Conservation (phyloP, 2,797 vertebrate genomes). For the Pipistrellus pygmaeus region DNA sequence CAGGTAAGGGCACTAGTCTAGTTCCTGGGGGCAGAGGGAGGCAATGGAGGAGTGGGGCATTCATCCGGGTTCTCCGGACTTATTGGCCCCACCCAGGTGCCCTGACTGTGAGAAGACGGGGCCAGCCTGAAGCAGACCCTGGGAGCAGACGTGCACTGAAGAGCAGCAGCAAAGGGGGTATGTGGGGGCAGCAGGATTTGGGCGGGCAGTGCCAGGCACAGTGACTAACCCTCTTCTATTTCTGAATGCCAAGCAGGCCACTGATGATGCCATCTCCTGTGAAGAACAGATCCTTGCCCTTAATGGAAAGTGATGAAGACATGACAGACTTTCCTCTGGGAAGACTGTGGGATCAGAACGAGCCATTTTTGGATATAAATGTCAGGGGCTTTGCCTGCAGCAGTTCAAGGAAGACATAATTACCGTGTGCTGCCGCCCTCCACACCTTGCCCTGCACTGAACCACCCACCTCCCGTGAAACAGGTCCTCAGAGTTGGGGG, state of each 20-base stretch:
- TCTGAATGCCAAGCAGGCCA: not conserved
- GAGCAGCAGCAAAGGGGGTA: not conserved
- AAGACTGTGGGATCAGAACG: constrained; percentile 53
- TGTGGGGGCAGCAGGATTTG: no score
- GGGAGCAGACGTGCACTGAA: not conserved
- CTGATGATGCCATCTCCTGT: not conserved
- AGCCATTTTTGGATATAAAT: constrained; percentile 70
- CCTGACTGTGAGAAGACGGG: not conserved
- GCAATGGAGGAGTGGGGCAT: accelerated
- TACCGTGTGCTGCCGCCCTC: constrained; percentile 41
- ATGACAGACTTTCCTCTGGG: constrained; percentile 11
- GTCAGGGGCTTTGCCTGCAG: constrained; percentile 60
- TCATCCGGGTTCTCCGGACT: not conserved
- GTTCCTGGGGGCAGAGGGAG: not conserved
- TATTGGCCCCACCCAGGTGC: not conserved
- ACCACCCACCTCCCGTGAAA: constrained; percentile 61
- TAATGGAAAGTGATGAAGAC: not conserved
- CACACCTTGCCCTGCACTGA: not conserved
- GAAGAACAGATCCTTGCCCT: not conserved
- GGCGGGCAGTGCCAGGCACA: accelerated
- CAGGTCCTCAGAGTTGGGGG: not conserved
- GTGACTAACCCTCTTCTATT: not conserved
- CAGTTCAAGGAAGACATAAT: constrained; percentile 67
- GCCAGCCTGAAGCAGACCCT: not conserved
- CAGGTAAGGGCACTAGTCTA: not conserved